phyloP scores from a whole-genome alignment of 2,113 vertebrate genomes.

The Anarhynchus alexandrinus region DNA sequence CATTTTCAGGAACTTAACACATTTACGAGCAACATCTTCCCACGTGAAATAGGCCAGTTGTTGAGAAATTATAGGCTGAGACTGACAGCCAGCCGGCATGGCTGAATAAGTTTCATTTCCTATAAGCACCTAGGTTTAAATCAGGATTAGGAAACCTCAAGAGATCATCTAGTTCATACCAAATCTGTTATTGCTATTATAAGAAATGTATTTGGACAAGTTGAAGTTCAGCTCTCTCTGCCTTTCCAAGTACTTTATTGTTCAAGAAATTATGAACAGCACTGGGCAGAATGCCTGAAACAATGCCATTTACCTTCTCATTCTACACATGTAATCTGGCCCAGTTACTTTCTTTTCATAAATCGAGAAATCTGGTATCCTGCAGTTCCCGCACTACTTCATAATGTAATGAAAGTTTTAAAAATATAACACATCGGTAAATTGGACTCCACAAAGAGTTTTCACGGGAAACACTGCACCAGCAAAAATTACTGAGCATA shows the following conservation, averaged over 20 bases:
- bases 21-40: neutral
- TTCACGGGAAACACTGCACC: neutral
- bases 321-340: neutral
- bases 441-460: neutral
- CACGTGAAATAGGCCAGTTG: neutral
- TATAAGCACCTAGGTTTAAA: neutral
- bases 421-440: neutral
- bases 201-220: neutral
- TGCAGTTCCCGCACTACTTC: neutral
- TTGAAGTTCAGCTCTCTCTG: neutral
- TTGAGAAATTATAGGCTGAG: neutral
- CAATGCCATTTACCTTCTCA: neutral
- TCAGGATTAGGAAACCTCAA: neutral
- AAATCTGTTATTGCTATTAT: neutral
- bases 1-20: neutral
- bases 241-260: neutral
- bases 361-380: neutral
- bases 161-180: neutral
- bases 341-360: neutral
- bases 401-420: neutral
- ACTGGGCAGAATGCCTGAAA: neutral
- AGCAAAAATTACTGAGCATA: neutral
- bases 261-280: neutral
- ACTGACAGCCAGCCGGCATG: neutral
- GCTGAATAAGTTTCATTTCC: neutral